These are phyloP conservation scores for Corythaixoides concolor DNA, from an alignment of 2,113 vertebrate species.

Conservation along the genomic window DNA sequence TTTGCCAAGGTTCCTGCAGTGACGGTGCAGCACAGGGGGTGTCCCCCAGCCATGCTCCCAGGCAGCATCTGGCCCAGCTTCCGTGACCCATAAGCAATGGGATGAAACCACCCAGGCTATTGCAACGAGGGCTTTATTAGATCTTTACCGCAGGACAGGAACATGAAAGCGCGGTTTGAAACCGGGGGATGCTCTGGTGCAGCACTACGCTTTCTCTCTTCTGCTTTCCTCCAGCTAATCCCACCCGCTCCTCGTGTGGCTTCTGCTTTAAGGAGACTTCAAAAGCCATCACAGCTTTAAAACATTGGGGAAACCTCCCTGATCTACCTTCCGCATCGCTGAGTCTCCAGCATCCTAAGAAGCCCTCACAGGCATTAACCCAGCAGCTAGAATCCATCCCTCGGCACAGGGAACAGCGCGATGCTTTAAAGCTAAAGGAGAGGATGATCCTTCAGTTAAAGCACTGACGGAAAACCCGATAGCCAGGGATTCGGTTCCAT, in stretches of 20 bases:
- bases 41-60: background rate
- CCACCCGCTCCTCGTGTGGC: background rate
- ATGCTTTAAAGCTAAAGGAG: background rate
- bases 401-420: accelerated
- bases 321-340: background rate
- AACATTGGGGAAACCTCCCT: background rate
- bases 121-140: accelerated
- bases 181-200: background rate
- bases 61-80: background rate
- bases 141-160: background rate
- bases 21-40: background rate
- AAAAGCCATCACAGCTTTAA: background rate
- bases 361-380: background rate
- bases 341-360: background rate
- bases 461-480: background rate
- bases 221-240: background rate
- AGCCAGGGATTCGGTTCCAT: background rate
- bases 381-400: background rate
- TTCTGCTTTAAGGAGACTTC: background rate
- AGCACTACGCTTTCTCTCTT: background rate
- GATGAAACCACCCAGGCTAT: background rate
- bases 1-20: background rate
- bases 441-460: background rate
- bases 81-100: background rate
- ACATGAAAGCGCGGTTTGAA: background rate